Base-by-base conservation (phyloP, 92 coral and sea anemone species). In the Zoanthus solanderi region DNA sequence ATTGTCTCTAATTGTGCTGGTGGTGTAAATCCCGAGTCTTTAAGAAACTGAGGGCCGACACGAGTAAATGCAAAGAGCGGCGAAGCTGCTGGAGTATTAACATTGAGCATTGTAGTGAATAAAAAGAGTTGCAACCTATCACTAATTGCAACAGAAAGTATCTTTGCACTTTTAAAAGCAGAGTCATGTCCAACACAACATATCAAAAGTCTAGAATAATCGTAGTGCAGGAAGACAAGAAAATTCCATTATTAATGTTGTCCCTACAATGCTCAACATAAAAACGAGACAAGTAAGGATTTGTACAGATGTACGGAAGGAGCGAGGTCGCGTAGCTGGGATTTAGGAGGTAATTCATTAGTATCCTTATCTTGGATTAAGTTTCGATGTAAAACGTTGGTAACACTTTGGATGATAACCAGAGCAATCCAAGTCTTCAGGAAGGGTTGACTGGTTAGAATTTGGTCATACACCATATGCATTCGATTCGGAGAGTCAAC, bases 1-100 rank as follows among this genome's bases (percentile, higher is more conserved):
- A 67, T 68, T 78, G 67, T 86, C 16, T 77, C 61, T 16, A 79
- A 15, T 9, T 87, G 87, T 2, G 63, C 86, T 56, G 79, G 90
- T 16, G 78, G 56, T 48, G 57, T 79, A n/a, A 78, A 87, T 78
- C 23, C 79, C 31, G 34, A 85, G 15, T 69, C 88, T 71, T 73
- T 44, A 13, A 83, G 65, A 85, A 85, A 85, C 65, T 85, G 71
- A 23, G 88, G 88, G 42, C 85, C 88, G 42, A 85, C 79, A 29
- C 72, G 84, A 58, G 23, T 69, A 85, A 85, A 85, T 11, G 58
- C 52, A 65, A 84, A 84, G 54, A 9, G 54, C 10, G 54, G 54
- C 54, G 10, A 50, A 9, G 54, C 10, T 50, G 54, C 54, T 50
- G 54, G 54, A 50, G 54, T 50, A 50, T 50, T 9, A 50, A 50